Conservation (phyloP, 2,888 invertebrate genomes). For the Silvanus unidentatus region DNA sequence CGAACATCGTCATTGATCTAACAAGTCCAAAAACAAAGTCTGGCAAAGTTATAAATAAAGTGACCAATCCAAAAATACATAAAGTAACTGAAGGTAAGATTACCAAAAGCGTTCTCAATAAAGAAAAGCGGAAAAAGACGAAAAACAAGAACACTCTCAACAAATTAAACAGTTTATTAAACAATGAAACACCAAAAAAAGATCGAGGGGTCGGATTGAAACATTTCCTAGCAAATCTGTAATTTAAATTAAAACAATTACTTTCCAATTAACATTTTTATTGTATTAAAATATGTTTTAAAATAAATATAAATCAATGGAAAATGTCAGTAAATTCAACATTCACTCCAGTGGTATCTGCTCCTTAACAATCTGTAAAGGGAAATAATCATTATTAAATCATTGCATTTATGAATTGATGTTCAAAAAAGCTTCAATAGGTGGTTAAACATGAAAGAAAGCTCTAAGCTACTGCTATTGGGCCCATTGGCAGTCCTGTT, state of each 20-base stretch:
- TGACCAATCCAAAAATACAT: constrained; percentile 9
- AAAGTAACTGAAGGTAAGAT: constrained; percentile 13
- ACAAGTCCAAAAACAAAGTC: too few species aligned
- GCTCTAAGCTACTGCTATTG: constrained; percentile 18
- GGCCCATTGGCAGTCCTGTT: constrained; percentile 35
- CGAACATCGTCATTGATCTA: too few species aligned
- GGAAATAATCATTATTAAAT: constrained; percentile 15
- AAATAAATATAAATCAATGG: constrained; percentile 15
- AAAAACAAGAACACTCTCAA: too few species aligned
- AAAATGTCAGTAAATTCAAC: neutral
- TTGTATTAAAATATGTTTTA: neutral
- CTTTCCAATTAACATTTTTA: too few species aligned
- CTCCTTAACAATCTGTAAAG: constrained; percentile 65
- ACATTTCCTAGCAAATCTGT: too few species aligned
- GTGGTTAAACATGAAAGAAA: neutral
- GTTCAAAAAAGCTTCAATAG: neutral
- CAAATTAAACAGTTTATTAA: too few species aligned
- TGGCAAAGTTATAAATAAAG: neutral
- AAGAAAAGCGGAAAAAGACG: too few species aligned
- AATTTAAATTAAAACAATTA: too few species aligned
- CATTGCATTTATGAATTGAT: constrained; percentile 9
- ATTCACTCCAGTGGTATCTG: constrained; percentile 67
- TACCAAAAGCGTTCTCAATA: constrained; percentile 5
- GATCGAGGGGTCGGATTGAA: too few species aligned
- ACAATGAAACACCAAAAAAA: too few species aligned